Evolutionary conservation across 92 coral and sea anemone species (phyloP).

Genomic region (Phymanthus crucifer): DNA sequence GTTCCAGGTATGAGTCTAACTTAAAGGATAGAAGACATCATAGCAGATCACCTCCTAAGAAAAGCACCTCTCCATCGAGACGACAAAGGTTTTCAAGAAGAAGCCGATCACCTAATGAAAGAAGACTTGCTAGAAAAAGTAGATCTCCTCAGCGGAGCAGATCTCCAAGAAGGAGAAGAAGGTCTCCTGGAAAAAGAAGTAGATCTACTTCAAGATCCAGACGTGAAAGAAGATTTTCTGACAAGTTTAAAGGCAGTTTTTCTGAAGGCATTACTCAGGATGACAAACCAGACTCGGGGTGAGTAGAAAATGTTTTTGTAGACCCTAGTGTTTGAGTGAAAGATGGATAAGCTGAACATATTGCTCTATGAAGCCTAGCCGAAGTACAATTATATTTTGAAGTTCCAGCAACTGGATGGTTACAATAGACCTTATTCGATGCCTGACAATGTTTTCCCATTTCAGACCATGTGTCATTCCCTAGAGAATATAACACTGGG

Average conservation of each 20-base stretch:
- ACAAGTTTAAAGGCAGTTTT: constrained; percentile 72
- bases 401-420: too few relatives aligned
- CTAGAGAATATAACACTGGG: too few relatives aligned
- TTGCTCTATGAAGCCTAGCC: too few relatives aligned
- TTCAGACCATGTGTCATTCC: too few relatives aligned
- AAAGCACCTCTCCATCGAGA: constrained; percentile 9
- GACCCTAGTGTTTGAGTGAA: neutral
- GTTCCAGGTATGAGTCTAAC: too few relatives aligned
- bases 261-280: constrained; percentile 65
- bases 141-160: constrained; percentile 32
- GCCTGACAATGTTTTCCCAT: too few relatives aligned
- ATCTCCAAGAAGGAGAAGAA: constrained; percentile 65
- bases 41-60: constrained; percentile 26
- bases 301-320: neutral
- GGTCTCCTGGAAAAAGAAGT: constrained; percentile 53
- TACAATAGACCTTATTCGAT: too few relatives aligned
- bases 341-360: too few relatives aligned
- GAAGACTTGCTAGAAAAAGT: constrained; percentile 41
- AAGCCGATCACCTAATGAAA: constrained; percentile 56
- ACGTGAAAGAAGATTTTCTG: constrained; percentile 61
- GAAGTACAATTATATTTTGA: too few relatives aligned
- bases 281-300: constrained; percentile 78
- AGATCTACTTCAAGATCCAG: constrained; percentile 65
- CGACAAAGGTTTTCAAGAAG: constrained; percentile 29
- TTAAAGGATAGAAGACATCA: neutral